Conservation (phyloP, 2,113 vertebrate species). For the Coregonus clupeaformis region DNA sequence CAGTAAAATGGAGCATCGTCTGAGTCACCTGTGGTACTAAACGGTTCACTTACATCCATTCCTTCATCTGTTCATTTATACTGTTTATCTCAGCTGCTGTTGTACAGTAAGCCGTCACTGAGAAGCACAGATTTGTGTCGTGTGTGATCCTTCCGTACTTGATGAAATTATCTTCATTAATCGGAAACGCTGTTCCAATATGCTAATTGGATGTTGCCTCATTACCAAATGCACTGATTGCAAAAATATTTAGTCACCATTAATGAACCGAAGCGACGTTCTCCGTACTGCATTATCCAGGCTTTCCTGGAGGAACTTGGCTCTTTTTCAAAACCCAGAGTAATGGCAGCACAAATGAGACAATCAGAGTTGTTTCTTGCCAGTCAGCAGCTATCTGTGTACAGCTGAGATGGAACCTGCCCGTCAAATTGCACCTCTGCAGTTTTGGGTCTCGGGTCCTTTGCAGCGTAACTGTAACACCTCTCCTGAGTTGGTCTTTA, state of each 20-base stretch:
- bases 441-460: constrained; percentile 35
- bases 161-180: constrained; percentile 67
- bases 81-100: constrained; percentile 50
- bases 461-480: constrained; percentile 29
- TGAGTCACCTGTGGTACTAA: constrained; percentile 42
- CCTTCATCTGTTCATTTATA: constrained; percentile 58
- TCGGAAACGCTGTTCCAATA: constrained; percentile 55
- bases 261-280: constrained; percentile 22
- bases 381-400: constrained; percentile 55
- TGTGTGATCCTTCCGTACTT: constrained; percentile 50
- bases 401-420: constrained; percentile 41
- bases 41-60: constrained; percentile 58
- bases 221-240: constrained; percentile 60
- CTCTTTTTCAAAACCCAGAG: constrained; percentile 31
- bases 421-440: constrained; percentile 52
- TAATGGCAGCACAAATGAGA: constrained; percentile 44
- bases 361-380: constrained; percentile 33
- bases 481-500: constrained; percentile 46
- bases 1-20: neutral
- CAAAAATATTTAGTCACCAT: constrained; percentile 44
- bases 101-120: constrained; percentile 36
- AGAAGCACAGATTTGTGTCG: constrained; percentile 54
- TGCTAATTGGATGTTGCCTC: constrained; percentile 60
- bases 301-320: constrained; percentile 40
- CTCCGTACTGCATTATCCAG: constrained; percentile 15